Percentiles rank a stretch among this genome's conserved stretches.
Conservation (phyloP, 2,888 invertebrate genomes). For the Deilephila porcellus region DNA sequence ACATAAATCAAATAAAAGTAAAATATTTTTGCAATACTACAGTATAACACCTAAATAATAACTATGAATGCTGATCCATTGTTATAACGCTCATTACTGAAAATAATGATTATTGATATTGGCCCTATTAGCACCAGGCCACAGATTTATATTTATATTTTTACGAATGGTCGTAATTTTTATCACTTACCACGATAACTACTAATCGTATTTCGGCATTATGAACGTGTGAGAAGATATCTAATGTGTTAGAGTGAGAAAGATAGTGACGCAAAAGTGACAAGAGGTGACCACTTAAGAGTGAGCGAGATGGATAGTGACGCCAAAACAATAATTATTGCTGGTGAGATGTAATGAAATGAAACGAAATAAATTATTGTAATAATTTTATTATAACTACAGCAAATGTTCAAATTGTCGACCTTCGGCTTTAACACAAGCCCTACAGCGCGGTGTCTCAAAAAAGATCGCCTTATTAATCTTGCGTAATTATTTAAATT, state of each 20-base stretch:
- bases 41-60: no score
- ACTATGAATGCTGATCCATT: no score
- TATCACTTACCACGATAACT: not conserved
- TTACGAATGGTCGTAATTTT: not conserved
- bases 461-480: not conserved
- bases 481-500: not conserved
- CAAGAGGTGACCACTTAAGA: slow-evolving; percentile 33
- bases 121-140: not conserved
- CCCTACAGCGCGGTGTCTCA: not conserved
- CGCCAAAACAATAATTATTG: slow-evolving; percentile 13
- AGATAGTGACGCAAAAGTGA: slow-evolving; percentile 33
- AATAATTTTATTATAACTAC: not conserved
- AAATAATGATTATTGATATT: no score
- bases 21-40: no score
- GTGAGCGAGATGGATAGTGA: slow-evolving; percentile 35
- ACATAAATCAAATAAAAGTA: no score
- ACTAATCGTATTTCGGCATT: slow-evolving; percentile 4
- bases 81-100: no score
- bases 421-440: not conserved
- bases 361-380: no score
- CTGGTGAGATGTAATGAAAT: no score
- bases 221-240: not conserved
- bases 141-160: not conserved
- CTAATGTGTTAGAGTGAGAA: slow-evolving; percentile 29
- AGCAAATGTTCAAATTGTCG: not conserved